Conservation (phyloP, 2,888 invertebrate genomes). For the Andricus curvator region DNA sequence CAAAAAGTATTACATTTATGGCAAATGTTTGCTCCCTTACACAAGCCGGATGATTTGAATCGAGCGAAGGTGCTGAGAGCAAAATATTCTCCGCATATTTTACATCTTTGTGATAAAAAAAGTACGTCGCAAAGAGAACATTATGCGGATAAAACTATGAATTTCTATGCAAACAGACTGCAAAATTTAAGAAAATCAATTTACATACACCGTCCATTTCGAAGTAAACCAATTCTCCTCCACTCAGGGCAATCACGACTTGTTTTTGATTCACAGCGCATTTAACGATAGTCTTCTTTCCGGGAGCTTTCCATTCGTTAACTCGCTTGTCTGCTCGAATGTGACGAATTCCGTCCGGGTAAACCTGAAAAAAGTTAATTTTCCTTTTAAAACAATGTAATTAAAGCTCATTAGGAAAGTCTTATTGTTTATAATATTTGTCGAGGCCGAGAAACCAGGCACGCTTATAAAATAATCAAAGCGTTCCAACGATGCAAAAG, state of each 20-base stretch:
- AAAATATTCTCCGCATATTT: slow-evolving; percentile 68
- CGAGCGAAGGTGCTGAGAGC: not conserved
- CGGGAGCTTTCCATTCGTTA: slow-evolving; percentile 99
- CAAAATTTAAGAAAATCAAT: slow-evolving; percentile 24
- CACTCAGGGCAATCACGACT: slow-evolving; percentile 98
- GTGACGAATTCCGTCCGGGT: slow-evolving; percentile 99
- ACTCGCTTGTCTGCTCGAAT: slow-evolving; percentile 98
- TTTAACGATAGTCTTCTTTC: slow-evolving; percentile 97
- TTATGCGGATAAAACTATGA: slow-evolving; percentile 61
- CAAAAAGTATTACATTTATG: not conserved
- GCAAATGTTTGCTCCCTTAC: slow-evolving; percentile 42
- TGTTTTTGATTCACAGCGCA: slow-evolving; percentile 99
- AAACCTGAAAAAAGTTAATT: slow-evolving; percentile 82
- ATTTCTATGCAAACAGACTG: no score
- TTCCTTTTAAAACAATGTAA: not conserved
- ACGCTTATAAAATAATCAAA: slow-evolving; percentile 60
- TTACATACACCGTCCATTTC: slow-evolving; percentile 98
- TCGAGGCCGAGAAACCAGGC: slow-evolving; percentile 72
- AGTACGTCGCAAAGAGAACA: slow-evolving; percentile 70
- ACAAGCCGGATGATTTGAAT: slow-evolving; percentile 5
- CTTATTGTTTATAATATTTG: slow-evolving; percentile 52
- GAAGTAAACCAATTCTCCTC: slow-evolving; percentile 98
- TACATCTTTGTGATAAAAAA: slow-evolving; percentile 69
- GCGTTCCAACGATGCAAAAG: slow-evolving; percentile 75
- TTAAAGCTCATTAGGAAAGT: not conserved